Evolutionary conservation across 2,113 vertebrate species (phyloP).

Genomic region (Stercorarius parasiticus): DNA sequence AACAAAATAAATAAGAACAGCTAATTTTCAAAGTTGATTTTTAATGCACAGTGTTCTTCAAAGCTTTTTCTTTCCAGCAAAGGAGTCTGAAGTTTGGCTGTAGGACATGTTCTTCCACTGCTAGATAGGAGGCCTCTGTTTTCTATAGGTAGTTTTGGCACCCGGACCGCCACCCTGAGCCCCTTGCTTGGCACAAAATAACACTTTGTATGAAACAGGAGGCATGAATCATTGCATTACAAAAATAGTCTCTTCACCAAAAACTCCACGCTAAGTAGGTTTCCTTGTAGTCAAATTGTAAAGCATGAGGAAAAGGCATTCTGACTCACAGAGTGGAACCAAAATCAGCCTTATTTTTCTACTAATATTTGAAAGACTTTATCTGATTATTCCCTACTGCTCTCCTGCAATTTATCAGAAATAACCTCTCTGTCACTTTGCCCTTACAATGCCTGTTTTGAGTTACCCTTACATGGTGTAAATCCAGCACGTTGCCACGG

Average conservation of each 20-base stretch:
- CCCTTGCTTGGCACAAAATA: conserved; percentile 9
- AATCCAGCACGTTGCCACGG: not conserved
- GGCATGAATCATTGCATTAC: conserved; percentile 40
- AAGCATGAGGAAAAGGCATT: not conserved
- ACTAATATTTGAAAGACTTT: not conserved
- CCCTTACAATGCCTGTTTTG: not conserved
- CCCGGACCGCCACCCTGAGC: not conserved
- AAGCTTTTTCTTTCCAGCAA: not conserved
- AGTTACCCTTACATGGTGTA: not conserved
- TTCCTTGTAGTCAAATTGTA: not conserved
- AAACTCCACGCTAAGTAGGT: not conserved
- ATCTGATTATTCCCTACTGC: not conserved
- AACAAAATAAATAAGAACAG: not conserved
- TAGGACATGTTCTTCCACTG: not conserved
- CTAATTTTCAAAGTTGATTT: not conserved
- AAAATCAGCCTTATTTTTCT: not conserved
- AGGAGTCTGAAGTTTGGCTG: not conserved
- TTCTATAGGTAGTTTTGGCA: not conserved
- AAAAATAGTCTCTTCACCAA: conserved; percentile 32
- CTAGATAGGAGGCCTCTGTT: not conserved
- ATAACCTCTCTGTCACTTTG: not conserved
- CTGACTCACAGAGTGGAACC: not conserved
- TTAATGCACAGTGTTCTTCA: not conserved
- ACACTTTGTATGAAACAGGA: conserved; percentile 5
- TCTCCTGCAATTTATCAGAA: not conserved